phyloP scores from a whole-genome alignment of 2,888 invertebrate genomes.

The Drosophila austrosaltans region DNA sequence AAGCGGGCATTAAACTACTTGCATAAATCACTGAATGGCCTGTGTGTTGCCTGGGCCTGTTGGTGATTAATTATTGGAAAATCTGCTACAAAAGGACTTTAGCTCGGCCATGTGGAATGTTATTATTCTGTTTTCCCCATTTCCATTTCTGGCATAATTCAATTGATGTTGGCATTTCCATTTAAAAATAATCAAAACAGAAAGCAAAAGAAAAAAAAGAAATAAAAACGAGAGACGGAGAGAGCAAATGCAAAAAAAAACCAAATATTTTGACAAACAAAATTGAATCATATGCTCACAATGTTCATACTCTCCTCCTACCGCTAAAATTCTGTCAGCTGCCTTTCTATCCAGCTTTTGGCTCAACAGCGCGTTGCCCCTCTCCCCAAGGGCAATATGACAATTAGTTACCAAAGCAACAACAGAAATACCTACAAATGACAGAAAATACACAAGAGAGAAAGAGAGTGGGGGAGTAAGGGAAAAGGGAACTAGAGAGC shows the following conservation, averaged over 20 bases:
- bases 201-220: neutral
- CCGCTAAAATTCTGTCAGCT: constrained; percentile 6
- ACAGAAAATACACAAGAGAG: constrained; percentile 69
- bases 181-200: constrained; percentile 37
- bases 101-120: constrained; percentile 28
- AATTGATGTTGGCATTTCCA: constrained; percentile 64
- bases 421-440: constrained; percentile 77
- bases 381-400: constrained; percentile 72
- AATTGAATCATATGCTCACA: constrained; percentile 48
- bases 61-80: constrained; percentile 65
- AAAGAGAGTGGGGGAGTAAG: constrained; percentile 20
- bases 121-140: constrained; percentile 43
- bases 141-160: constrained; percentile 57
- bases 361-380: constrained; percentile 50
- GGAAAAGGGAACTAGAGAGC: neutral
- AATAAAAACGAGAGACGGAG: constrained; percentile 25
- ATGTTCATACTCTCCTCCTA: neutral
- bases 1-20: constrained; percentile 65
- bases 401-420: constrained; percentile 77
- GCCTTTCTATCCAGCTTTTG: constrained; percentile 1
- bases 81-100: constrained; percentile 51
- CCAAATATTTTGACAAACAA: constrained; percentile 37
- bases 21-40: constrained; percentile 64
- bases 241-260: constrained; percentile 23
- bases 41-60: constrained; percentile 24